phyloP scores from a whole-genome alignment of 1,140 invertebrate species.

The Ceratina calcarata region DNA sequence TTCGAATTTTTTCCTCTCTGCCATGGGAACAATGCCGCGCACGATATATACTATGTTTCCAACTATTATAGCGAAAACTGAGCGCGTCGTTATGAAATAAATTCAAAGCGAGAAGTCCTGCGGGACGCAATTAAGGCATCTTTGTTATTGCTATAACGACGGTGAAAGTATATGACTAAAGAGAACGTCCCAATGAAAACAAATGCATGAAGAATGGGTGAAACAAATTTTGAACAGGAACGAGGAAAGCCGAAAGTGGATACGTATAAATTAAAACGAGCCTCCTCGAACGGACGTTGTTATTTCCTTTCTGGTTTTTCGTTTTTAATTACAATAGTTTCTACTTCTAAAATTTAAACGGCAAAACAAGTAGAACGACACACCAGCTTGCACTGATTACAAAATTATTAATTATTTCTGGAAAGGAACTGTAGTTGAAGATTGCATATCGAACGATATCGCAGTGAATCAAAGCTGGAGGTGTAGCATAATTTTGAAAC shows the following conservation, averaged over 20 bases:
- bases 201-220: too few relatives aligned
- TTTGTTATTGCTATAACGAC: constrained; percentile 1
- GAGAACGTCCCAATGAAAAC: not conserved
- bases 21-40: not conserved
- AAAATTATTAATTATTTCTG: too few relatives aligned
- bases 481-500: too few relatives aligned
- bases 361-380: too few relatives aligned
- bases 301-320: not conserved
- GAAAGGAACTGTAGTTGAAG: too few relatives aligned
- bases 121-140: constrained; percentile 14
- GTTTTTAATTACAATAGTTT: too few relatives aligned
- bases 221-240: not conserved
- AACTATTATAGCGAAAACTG: not conserved
- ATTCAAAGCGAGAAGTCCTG: not conserved
- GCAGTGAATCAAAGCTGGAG: too few relatives aligned
- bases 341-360: too few relatives aligned
- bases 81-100: not conserved
- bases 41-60: not conserved
- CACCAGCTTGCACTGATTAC: too few relatives aligned
- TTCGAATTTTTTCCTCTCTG: not conserved
- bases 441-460: too few relatives aligned
- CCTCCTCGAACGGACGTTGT: not conserved
- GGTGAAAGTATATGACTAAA: not conserved
- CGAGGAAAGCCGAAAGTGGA: not conserved
- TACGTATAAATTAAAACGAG: not conserved